phyloP scores from a whole-genome alignment of 2,113 vertebrate species.

The Climacteris rufus region DNA sequence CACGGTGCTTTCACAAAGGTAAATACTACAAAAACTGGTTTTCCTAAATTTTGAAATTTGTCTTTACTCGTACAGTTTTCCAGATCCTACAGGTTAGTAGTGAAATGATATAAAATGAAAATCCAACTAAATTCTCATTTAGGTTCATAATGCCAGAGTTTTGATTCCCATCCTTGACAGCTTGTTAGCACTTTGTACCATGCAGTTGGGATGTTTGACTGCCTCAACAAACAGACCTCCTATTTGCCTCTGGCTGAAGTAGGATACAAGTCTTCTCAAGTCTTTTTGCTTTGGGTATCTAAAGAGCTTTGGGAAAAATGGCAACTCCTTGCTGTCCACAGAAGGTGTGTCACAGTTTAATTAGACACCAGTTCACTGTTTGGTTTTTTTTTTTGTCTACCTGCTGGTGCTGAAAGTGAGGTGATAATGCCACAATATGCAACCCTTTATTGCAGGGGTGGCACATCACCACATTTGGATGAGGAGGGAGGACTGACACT shows the following conservation, averaged over 20 bases:
- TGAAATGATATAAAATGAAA: background rate
- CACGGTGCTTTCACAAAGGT: background rate
- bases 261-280: slow-evolving; percentile 8
- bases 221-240: background rate
- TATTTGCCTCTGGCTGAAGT: background rate
- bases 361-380: background rate
- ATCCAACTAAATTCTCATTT: background rate
- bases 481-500: background rate
- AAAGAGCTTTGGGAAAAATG: background rate
- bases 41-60: background rate
- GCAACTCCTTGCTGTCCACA: background rate
- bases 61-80: background rate
- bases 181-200: background rate
- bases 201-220: background rate
- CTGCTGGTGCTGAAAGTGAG: background rate
- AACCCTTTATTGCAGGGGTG: background rate
- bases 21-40: background rate
- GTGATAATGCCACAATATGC: background rate
- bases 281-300: background rate
- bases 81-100: background rate
- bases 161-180: background rate
- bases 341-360: background rate
- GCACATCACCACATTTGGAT: background rate
- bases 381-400: background rate
- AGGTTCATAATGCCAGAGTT: background rate